Evolutionary conservation across 2,888 invertebrate species (phyloP).

Genomic region (Melipona bicolor): DNA sequence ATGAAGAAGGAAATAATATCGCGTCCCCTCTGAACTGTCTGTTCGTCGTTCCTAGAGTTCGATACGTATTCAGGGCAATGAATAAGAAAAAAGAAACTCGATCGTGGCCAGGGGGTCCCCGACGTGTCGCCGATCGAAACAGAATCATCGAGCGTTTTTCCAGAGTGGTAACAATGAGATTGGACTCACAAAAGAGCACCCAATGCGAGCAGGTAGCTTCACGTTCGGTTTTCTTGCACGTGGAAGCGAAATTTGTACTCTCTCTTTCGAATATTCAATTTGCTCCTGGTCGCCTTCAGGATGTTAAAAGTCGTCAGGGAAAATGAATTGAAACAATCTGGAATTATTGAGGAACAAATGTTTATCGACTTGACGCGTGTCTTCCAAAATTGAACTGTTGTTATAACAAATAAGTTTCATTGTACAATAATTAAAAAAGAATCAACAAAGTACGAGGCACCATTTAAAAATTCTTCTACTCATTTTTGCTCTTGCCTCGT

Average conservation of each 20-base stretch:
- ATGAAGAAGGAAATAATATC: slow-evolving; percentile 62
- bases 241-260: slow-evolving; percentile 20
- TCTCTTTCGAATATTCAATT: neutral
- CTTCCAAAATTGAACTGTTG: neutral
- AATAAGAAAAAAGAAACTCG: slow-evolving; percentile 69
- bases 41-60: slow-evolving; percentile 22
- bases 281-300: neutral
- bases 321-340: neutral
- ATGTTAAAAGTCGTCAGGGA: neutral
- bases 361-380: neutral
- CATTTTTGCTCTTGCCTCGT: neutral
- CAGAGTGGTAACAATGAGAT: slow-evolving; percentile 56
- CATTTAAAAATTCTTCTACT: neutral
- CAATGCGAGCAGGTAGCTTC: slow-evolving; percentile 53
- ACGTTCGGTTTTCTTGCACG: slow-evolving; percentile 37
- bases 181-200: slow-evolving; percentile 42
- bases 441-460: neutral
- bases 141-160: slow-evolving; percentile 67
- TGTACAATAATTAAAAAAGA: neutral
- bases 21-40: slow-evolving; percentile 29
- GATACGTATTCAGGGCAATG: slow-evolving; percentile 58
- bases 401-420: too few relatives aligned
- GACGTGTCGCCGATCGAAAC: slow-evolving; percentile 70
- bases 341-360: neutral
- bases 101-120: slow-evolving; percentile 63